Evolutionary conservation across 2,113 vertebrate genomes (phyloP), one percentile per base, ranked within the genome.

Genomic region (Campylomormyrus numenius): DNA sequence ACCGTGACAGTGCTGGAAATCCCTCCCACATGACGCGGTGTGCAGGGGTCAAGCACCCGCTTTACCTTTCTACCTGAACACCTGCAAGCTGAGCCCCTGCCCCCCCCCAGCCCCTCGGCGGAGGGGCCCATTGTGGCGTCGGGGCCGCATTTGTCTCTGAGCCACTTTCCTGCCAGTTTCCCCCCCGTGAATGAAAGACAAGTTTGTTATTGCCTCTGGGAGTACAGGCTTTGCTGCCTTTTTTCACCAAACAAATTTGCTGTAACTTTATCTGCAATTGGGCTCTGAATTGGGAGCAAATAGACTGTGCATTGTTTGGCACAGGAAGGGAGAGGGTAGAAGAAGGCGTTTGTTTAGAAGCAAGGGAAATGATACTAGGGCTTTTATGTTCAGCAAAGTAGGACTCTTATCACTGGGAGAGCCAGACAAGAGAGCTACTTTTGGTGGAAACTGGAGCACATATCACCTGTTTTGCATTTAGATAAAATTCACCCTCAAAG

Each of bases 181-280:
- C 96, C 94, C 52, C 91, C 94, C 95, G 93, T 96, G 96, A 96
- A 96, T 96, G 96, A 96, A 96, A 97, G 96, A 97, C 96, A 95
- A 97, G 96, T 95, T 95, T 97, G 97, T 97, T 97, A 95, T 97
- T 97, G 96, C 97, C 97, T 97, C 88, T 89, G 95, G 96, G 97
- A 98, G 97, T 94, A 93, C 95, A 97, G 95, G 97, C 97, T 96
- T 97, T 96, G 95, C 96, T 97, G 96, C 96, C 95, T 98, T 98
- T 97, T 62, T 96, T 96, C 96, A 97, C 97, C 97, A 98, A 99
- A 99, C 98, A 99, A 98, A 99, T 99, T 99, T 98, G 97, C 96
- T 96, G 98, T 98, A 99, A 99, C 97, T 98, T 98, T 97, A 99
- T 98, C 97, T 98, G 97, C 98, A 98, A 98, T 97, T 97, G 96